Evolutionary conservation across 2,888 invertebrate genomes (phyloP), one percentile per base, ranked within the genome.

Genomic region (Phaonia tiefii): DNA sequence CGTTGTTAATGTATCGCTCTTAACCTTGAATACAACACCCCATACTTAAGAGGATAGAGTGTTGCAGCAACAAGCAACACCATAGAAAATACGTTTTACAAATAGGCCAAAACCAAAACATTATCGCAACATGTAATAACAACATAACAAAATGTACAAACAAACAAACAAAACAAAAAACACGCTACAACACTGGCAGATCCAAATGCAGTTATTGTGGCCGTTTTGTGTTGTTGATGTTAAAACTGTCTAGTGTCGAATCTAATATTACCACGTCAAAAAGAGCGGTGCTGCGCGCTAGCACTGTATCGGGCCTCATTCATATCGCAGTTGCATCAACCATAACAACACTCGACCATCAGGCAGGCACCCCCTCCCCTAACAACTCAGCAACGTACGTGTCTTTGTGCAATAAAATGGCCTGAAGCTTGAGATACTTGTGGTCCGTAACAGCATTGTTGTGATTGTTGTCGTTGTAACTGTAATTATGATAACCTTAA

Each of bases 11-110:
- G 11, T 46, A 17, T 60, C 20, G 66, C 60, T 72, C 49, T 37
- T 67, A 72, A 77, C 77, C 77, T 77, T 77, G 77, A 77, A 72
- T 66, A 67, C 26, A 51, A 22, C 39, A 77, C 49, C 60, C 37
- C 11, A 37, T 37, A 37, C 17, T 60, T 37, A 60, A 37, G 39
- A 39, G 25, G 13, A n/a, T 13, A n/a, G n/a, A n/a, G n/a, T 3
- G 26, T 20, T 13, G 37, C 15, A 15, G 58, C 31, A 56, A 26
- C 31, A 58, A 31, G 7, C 31, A 37, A 11, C 31, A n/a, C n/a
- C 31, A 15, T 15, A 58, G 8, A 58, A 58, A 58, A 31, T 37
- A 37, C n/a, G n/a, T n/a, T n/a, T n/a, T n/a, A 15, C 15, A 31
- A 5, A 37, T 3, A n/a, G 17, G 17, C n/a, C 2, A 46, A 2